Evolutionary conservation across 1,140 invertebrate species (phyloP).

Genomic region (Ylistrum balloti): DNA sequence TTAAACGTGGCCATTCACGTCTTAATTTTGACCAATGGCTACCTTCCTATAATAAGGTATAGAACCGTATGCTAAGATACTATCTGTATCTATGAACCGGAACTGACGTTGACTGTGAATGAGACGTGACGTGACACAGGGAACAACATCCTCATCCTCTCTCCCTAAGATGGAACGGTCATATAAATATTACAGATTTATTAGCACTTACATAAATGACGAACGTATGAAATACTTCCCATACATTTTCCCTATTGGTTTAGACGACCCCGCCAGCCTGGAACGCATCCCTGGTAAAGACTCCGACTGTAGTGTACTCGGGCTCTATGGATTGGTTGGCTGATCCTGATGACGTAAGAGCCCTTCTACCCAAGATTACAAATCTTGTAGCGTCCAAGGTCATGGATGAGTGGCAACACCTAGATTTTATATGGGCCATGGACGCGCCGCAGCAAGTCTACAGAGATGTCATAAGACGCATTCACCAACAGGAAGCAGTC

Average conservation of each 20-base stretch:
- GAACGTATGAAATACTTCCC: too few species aligned
- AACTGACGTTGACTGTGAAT: too few species aligned
- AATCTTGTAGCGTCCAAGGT: slow-evolving; percentile 62
- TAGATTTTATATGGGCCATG: slow-evolving; percentile 81
- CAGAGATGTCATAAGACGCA: slow-evolving; percentile 51
- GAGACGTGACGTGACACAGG: too few species aligned
- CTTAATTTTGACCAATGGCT: too few species aligned
- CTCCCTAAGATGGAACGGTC: too few species aligned
- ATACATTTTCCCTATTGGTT: background rate
- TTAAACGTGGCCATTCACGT: too few species aligned
- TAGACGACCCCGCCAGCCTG: slow-evolving; percentile 86
- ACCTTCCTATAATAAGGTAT: too few species aligned
- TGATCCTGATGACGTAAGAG: slow-evolving; percentile 83
- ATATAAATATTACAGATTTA: too few species aligned
- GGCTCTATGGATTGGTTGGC: slow-evolving; percentile 88
- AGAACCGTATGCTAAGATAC: too few species aligned
- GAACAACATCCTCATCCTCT: too few species aligned
- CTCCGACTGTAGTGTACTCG: slow-evolving; percentile 88
- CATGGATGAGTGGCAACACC: slow-evolving; percentile 75
- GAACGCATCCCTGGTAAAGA: slow-evolving; percentile 85
- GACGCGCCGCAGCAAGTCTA: slow-evolving; percentile 66
- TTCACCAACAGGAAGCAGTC: slow-evolving; percentile 36
- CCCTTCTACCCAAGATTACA: slow-evolving; percentile 80
- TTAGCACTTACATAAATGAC: too few species aligned
- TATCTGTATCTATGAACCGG: too few species aligned